Evolutionary conservation across 1,140 invertebrate genomes (phyloP).

Genomic region (Battus philenor): DNA sequence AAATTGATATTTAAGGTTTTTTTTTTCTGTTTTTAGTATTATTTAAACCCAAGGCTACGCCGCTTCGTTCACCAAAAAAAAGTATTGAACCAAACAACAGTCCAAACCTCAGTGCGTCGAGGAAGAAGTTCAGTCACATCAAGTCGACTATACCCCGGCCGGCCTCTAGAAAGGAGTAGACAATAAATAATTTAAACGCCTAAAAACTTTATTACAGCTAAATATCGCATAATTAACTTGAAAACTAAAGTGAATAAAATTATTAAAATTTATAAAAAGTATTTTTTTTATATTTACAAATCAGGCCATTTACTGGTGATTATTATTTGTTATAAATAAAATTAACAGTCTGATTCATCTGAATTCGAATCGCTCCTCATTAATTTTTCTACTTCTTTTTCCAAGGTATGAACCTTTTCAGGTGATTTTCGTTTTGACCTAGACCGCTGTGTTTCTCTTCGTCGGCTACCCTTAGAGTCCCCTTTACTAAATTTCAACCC

Average conservation of each 20-base stretch:
- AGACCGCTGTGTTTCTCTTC: constrained; percentile 18
- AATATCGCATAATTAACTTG: neutral
- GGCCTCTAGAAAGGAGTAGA: constrained; percentile 43
- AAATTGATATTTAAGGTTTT: neutral
- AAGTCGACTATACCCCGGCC: constrained; percentile 66
- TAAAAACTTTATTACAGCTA: too few species aligned
- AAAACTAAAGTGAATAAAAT: constrained; percentile 2
- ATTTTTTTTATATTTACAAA: constrained; percentile 13
- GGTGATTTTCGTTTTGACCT: constrained; percentile 35
- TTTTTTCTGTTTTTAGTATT: constrained; percentile 38
- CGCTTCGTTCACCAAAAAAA: constrained; percentile 27
- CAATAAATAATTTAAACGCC: too few species aligned
- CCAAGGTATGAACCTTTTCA: constrained; percentile 37
- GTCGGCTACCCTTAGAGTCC: neutral
- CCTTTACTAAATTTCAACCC: constrained; percentile 6
- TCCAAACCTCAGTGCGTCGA: constrained; percentile 43
- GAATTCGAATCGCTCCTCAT: constrained; percentile 38
- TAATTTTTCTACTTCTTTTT: constrained; percentile 55
- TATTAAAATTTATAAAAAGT: neutral
- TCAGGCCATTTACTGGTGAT: neutral
- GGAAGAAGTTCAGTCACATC: constrained; percentile 54
- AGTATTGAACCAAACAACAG: constrained; percentile 31
- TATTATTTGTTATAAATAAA: constrained; percentile 4
- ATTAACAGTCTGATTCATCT: constrained; percentile 30
- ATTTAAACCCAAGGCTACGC: constrained; percentile 43